Evolutionary conservation across 1,140 invertebrate genomes (phyloP).

Genomic region (Scaptomyza hsui): DNA sequence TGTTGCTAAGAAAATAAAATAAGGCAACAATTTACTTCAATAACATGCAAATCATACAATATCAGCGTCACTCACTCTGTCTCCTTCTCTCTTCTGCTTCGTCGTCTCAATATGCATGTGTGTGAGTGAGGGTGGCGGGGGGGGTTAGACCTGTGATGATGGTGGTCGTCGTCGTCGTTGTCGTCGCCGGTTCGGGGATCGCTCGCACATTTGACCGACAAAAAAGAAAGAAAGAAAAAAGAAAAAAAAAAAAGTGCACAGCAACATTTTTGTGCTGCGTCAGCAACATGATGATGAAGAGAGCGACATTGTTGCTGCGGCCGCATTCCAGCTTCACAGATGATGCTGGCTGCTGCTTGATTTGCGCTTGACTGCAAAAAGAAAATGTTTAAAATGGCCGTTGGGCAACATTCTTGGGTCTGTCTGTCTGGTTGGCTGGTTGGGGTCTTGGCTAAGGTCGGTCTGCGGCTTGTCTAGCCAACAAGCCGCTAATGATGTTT

Average conservation of each 20-base stretch:
- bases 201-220: slow-evolving; percentile 3
- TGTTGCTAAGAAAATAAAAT: too few species aligned
- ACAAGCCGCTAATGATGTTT: slow-evolving; percentile 47
- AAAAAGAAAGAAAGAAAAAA: not conserved
- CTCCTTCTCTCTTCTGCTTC: not conserved
- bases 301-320: slow-evolving; percentile 21
- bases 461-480: slow-evolving; percentile 68
- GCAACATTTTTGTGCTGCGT: slow-evolving; percentile 40
- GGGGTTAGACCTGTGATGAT: not conserved
- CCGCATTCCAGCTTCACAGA: slow-evolving; percentile 25
- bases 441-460: slow-evolving; percentile 35
- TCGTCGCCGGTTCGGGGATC: too few species aligned
- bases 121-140: too few species aligned
- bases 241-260: slow-evolving; percentile 5
- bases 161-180: slow-evolving; percentile 1
- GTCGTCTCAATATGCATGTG: not conserved
- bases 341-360: not conserved
- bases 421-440: not conserved
- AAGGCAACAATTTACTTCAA: slow-evolving; percentile 18
- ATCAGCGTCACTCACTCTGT: not conserved
- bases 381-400: slow-evolving; percentile 23
- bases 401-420: slow-evolving; percentile 27
- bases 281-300: slow-evolving; percentile 27
- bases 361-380: slow-evolving; percentile 1
- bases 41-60: not conserved